A percentile compares a stretch with the other conserved stretches of the same genome.
Evolutionary conservation across 2,888 invertebrate species (phyloP).

Genomic region (Apamea epomidion): DNA sequence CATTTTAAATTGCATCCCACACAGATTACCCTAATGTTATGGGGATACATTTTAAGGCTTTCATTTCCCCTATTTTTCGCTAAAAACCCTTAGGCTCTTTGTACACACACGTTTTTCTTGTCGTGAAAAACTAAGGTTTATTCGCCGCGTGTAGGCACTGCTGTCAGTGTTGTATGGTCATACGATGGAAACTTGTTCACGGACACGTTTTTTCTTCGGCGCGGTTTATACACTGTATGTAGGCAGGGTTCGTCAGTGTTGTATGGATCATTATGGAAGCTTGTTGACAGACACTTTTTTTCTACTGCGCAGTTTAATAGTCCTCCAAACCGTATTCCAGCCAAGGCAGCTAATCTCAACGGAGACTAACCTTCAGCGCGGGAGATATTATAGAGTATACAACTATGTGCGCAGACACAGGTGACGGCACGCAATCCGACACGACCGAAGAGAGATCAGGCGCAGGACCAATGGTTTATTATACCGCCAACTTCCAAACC

Average conservation of each 20-base stretch:
- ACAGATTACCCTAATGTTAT: slow-evolving; percentile 56
- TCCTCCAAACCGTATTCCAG: not conserved
- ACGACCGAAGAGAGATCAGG: not conserved
- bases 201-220: too few species aligned
- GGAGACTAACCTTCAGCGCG: not conserved
- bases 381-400: not conserved
- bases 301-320: not conserved
- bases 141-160: not conserved
- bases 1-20: slow-evolving; percentile 47
- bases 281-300: not conserved
- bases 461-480: too few species aligned
- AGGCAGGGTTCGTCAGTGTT: too few species aligned
- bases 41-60: slow-evolving; percentile 51
- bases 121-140: not conserved
- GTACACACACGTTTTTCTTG: not conserved
- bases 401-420: not conserved
- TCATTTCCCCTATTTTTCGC: slow-evolving; percentile 45
- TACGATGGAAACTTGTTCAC: not conserved
- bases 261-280: not conserved
- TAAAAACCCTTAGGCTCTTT: slow-evolving; percentile 29
- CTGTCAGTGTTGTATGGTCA: not conserved
- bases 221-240: too few species aligned
- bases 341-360: not conserved
- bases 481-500: too few species aligned
- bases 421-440: not conserved